Conservation (phyloP, 2,797 vertebrate genomes). For the Anabacerthia variegaticeps region DNA sequence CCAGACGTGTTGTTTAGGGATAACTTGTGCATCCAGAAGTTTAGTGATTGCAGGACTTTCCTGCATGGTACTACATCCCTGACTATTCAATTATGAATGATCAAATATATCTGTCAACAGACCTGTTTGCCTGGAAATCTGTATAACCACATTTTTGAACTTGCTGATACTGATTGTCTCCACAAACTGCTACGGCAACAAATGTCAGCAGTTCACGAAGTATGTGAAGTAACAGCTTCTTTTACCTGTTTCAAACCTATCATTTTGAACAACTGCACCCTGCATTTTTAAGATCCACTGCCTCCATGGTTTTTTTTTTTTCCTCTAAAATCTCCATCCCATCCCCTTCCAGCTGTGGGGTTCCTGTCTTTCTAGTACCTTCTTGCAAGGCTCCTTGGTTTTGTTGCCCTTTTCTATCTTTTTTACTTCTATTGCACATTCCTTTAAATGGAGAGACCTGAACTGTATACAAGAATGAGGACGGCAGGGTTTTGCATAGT, state of each 20-base stretch:
- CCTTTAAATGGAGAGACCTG: neutral
- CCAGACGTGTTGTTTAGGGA: neutral
- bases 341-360: neutral
- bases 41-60: neutral
- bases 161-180: neutral
- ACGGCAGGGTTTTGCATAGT: neutral
- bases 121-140: neutral
- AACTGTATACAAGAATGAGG: neutral
- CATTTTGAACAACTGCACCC: neutral
- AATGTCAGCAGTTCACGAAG: neutral
- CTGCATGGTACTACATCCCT: neutral
- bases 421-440: neutral
- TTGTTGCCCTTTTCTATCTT: neutral
- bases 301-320: neutral
- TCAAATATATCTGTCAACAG: neutral
- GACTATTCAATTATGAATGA: neutral
- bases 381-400: neutral
- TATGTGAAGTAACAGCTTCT: neutral
- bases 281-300: neutral
- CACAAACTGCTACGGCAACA: neutral
- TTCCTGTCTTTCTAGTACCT: neutral
- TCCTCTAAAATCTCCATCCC: neutral
- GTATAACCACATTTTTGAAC: neutral
- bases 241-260: neutral
- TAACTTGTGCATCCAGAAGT: neutral